Evolutionary conservation across 2,797 vertebrate genomes (phyloP), one percentile per base, ranked within the genome.

Genomic region (Hyperoplus lanceolatus): DNA sequence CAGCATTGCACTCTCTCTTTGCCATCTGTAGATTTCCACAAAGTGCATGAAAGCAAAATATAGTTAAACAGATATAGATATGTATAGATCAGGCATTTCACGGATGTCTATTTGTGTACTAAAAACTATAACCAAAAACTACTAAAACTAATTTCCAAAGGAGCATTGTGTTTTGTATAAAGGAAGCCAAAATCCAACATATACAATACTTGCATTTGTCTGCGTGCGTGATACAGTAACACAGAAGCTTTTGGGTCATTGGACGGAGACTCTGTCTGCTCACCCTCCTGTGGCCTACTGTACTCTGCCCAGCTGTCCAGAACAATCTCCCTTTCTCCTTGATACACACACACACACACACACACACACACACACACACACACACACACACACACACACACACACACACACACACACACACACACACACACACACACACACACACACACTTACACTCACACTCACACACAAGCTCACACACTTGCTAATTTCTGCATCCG

Each of bases 161-260:
- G 29, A 29, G 29, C 29, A 29, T 29, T 29, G 29, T 29, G 29
- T 29, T 29, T 29, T 29, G 29, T 29, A 29, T 29, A 29, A 5
- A 48, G 46, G 4, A 10, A 50, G n/a, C 48, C 3, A 15, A 2
- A 29, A n/a, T 57, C 63, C 42, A 36, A 16, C 46, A 76, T 73
- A 10, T 18, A 13, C 29, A 29, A 29, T 70, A 58, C 63, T 50
- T 58, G 18, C 45, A 73, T 11, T 29, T 51, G 14, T 63, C 11
- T 4, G 45, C 73, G 56, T 58, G 60, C 8, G 11, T 36, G 57
- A 70, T 57, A 71, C 39, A 63, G 63, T 42, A 73, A 65, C 48
- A 15, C 56, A 41, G 76, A 73, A 14, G 53, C 50, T 75, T 88
- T 66, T 80, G 73, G 88, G 80, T 88, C 87, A 90, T 21, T 57